Percentiles rank a stretch among this genome's conserved stretches.
phyloP scores from a whole-genome alignment of 2,888 invertebrate genomes.

The Punctoribates punctum region DNA sequence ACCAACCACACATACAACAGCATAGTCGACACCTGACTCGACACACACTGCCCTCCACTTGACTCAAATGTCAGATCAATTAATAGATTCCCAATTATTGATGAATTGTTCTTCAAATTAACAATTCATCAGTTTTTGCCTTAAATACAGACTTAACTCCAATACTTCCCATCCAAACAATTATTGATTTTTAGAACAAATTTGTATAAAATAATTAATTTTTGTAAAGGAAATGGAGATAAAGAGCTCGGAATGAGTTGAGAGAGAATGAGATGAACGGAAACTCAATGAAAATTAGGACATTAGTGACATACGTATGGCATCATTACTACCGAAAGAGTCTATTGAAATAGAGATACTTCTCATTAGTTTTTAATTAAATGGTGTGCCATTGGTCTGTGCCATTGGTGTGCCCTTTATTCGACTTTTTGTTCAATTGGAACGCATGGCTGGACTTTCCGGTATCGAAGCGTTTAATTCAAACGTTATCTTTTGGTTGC shows the following conservation, averaged over 20 bases:
- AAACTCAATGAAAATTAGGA: too few relatives aligned
- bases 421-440: background rate
- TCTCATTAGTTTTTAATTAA: constrained; percentile 34
- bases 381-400: too few relatives aligned
- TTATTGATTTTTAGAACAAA: too few relatives aligned
- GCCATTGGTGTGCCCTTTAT: background rate
- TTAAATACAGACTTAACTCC: background rate
- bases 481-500: background rate
- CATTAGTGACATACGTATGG: background rate
- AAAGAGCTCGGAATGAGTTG: too few relatives aligned
- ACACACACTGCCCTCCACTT: background rate
- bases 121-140: background rate
- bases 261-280: too few relatives aligned
- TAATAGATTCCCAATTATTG: background rate
- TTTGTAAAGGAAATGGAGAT: too few relatives aligned
- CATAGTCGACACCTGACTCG: background rate
- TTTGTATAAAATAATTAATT: too few relatives aligned
- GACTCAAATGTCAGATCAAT: constrained; percentile 8
- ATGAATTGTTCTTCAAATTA: background rate
- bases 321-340: background rate
- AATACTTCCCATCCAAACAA: too few relatives aligned
- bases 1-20: background rate
- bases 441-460: constrained; percentile 23
- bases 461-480: constrained; percentile 31
- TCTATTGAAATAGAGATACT: constrained; percentile 1